Conservation (phyloP, 2,113 vertebrate genomes). For the Aspidoscelis tigris region DNA sequence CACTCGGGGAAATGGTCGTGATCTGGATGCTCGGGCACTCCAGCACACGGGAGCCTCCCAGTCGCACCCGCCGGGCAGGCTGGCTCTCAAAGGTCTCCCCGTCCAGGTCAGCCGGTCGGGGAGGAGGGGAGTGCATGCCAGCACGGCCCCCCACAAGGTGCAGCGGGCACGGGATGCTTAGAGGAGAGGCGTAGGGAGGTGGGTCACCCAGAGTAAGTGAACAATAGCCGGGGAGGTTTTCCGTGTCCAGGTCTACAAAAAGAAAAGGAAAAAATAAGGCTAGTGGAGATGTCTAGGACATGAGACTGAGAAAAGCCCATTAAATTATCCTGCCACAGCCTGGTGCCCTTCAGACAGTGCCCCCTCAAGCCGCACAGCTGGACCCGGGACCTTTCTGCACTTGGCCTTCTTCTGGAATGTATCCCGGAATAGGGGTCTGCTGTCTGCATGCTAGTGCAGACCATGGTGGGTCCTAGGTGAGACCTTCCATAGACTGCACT, state of each 20-base stretch:
- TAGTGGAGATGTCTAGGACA: not conserved
- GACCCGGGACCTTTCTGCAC: too few relatives aligned
- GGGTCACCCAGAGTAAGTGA: conserved; percentile 66
- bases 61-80: conserved; percentile 87
- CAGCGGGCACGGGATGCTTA: conserved; percentile 75
- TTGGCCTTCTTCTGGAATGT: too few relatives aligned
- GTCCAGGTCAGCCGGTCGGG: conserved; percentile 81
- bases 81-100: conserved; percentile 90
- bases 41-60: conserved; percentile 79
- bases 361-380: too few relatives aligned
- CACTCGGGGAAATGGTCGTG: conserved; percentile 89
- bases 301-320: not conserved
- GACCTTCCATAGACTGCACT: too few relatives aligned
- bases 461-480: too few relatives aligned
- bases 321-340: too few relatives aligned
- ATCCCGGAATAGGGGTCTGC: too few relatives aligned
- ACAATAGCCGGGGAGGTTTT: conserved; percentile 67
- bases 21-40: conserved; percentile 95
- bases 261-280: conserved; percentile 14
- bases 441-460: too few relatives aligned
- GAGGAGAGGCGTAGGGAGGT: conserved; percentile 62
- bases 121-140: conserved; percentile 93
- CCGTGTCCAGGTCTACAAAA: conserved; percentile 70
- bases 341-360: too few relatives aligned
- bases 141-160: conserved; percentile 73